phyloP scores from a whole-genome alignment of 2,113 vertebrate species.

The Amblyopsis rosae region DNA sequence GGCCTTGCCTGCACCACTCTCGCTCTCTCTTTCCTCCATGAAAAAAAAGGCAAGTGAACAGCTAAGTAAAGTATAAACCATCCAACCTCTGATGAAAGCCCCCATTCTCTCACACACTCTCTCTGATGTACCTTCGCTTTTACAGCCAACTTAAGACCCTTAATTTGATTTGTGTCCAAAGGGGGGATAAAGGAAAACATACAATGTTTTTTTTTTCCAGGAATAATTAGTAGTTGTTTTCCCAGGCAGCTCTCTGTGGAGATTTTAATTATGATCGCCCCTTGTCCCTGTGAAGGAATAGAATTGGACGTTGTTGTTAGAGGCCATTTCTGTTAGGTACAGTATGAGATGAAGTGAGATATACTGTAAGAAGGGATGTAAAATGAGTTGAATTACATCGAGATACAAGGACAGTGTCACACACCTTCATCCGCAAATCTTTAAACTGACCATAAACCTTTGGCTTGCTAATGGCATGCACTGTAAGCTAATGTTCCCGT shows the following conservation, averaged over 20 bases:
- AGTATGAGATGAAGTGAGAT: slow-evolving; percentile 46
- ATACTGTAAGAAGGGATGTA: slow-evolving; percentile 22
- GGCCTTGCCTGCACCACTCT: slow-evolving; percentile 6
- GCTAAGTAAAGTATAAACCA: slow-evolving; percentile 27
- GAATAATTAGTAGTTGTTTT: slow-evolving; percentile 64
- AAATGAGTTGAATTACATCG: not conserved
- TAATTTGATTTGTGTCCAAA: slow-evolving; percentile 47
- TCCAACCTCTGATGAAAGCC: slow-evolving; percentile 33
- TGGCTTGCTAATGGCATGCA: too few species aligned
- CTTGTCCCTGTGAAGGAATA: slow-evolving; percentile 55
- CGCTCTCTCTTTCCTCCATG: slow-evolving; percentile 36
- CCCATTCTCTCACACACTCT: slow-evolving; percentile 2
- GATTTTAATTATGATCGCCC: slow-evolving; percentile 79
- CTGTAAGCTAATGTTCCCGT: too few species aligned
- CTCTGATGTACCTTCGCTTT: not conserved
- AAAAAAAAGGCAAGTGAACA: slow-evolving; percentile 37
- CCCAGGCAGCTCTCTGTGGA: slow-evolving; percentile 53
- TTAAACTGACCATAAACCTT: too few species aligned
- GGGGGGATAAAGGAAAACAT: slow-evolving; percentile 32
- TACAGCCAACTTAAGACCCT: slow-evolving; percentile 19
- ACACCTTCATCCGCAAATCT: too few species aligned
- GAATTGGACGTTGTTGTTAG: slow-evolving; percentile 69
- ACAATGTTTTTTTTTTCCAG: slow-evolving; percentile 46
- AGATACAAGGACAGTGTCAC: not conserved
- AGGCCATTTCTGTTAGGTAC: slow-evolving; percentile 55